These are phyloP conservation scores for Brachyptera risi DNA, from an alignment of 2,888 invertebrate species.

Conservation along the genomic window DNA sequence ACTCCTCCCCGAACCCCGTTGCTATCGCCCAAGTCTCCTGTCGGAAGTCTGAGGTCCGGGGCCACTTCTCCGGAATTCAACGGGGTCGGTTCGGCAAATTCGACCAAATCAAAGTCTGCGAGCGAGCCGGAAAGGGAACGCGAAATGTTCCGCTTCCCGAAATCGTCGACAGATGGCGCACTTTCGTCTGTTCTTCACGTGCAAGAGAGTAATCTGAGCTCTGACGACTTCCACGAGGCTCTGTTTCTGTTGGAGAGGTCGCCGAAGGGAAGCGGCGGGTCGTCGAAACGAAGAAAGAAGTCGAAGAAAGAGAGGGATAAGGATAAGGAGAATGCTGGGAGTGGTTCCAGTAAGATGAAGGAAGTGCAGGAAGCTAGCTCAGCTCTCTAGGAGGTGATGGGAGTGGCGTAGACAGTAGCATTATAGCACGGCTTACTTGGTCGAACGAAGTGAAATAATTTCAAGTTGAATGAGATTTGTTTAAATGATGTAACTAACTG, in stretches of 20 bases:
- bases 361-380: slow-evolving; percentile 49
- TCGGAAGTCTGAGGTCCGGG: slow-evolving; percentile 19
- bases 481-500: no score
- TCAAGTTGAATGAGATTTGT: no score
- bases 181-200: slow-evolving; percentile 55
- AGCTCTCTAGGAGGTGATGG: slow-evolving; percentile 42
- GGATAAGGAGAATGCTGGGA: slow-evolving; percentile 32
- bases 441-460: no score
- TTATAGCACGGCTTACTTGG: no score
- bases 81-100: slow-evolving; percentile 27
- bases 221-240: slow-evolving; percentile 56
- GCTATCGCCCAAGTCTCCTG: slow-evolving; percentile 34
- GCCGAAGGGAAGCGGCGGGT: slow-evolving; percentile 47
- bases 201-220: slow-evolving; percentile 53
- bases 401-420: no score
- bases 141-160: slow-evolving; percentile 52
- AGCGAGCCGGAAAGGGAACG: slow-evolving; percentile 51
- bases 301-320: slow-evolving; percentile 46
- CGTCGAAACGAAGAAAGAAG: slow-evolving; percentile 48
- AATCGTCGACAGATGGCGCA: slow-evolving; percentile 55
- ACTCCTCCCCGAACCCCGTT: slow-evolving; percentile 43
- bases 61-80: slow-evolving; percentile 29
- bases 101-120: slow-evolving; percentile 48
- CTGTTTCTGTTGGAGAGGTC: slow-evolving; percentile 52
- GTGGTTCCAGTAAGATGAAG: slow-evolving; percentile 28